phyloP scores from a whole-genome alignment of 2,888 invertebrate species.

The Ectemnius continuus region DNA sequence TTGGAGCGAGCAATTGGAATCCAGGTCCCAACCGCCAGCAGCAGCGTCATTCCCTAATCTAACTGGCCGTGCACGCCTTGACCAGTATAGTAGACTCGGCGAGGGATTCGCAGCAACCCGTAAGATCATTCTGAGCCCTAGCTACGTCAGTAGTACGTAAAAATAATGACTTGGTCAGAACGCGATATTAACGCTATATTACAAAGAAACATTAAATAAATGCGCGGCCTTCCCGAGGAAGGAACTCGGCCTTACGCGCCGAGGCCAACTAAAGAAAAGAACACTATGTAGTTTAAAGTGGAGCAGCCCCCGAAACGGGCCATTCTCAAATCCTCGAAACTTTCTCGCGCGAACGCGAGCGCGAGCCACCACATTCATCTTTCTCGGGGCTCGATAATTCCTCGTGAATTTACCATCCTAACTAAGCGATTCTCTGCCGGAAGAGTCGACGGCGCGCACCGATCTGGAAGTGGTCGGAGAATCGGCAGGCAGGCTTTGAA shows the following conservation, averaged over 20 bases:
- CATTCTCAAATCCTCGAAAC: too few species aligned
- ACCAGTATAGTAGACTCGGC: conserved; percentile 6
- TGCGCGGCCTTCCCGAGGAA: background rate
- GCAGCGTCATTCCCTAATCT: conserved; percentile 34
- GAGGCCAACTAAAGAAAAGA: background rate
- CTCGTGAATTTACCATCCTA: conserved; percentile 9
- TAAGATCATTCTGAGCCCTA: conserved; percentile 2
- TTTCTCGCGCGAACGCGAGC: too few species aligned
- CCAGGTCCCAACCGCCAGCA: conserved; percentile 27
- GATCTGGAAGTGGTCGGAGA: conserved; percentile 15
- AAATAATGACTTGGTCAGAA: conserved; percentile 46
- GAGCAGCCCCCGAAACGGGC: too few species aligned
- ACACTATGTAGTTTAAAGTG: background rate
- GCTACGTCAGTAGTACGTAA: conserved; percentile 25
- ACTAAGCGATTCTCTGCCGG: background rate
- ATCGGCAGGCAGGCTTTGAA: too few species aligned
- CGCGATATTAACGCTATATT: background rate
- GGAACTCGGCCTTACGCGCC: conserved; percentile 7
- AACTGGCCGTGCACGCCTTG: background rate
- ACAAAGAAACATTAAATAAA: conserved; percentile 16
- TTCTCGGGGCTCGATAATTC: conserved; percentile 16
- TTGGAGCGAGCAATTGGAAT: conserved; percentile 28
- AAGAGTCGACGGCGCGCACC: conserved; percentile 21
- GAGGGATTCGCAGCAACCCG: background rate
- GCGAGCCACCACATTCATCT: conserved; percentile 11